phyloP scores from a whole-genome alignment of 2,888 invertebrate genomes.

The Drosophila fulvimacula region DNA sequence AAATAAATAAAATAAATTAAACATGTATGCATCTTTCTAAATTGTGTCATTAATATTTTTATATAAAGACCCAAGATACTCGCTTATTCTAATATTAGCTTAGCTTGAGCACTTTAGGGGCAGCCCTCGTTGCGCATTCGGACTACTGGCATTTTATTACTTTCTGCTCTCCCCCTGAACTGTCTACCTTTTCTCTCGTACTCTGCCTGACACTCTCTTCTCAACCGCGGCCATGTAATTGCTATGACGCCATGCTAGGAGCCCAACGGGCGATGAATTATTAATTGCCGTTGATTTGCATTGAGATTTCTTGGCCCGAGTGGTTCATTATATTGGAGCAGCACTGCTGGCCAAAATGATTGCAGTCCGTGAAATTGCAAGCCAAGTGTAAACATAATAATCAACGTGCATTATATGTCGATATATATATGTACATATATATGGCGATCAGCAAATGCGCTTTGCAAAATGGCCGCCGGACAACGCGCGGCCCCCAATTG shows the following conservation, averaged over 20 bases:
- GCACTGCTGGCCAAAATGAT: slow-evolving; percentile 42
- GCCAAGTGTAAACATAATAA: slow-evolving; percentile 77
- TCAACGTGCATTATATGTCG: slow-evolving; percentile 69
- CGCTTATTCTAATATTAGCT: not conserved
- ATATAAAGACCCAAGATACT: too few species aligned
- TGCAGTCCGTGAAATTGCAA: slow-evolving; percentile 42
- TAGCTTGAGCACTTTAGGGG: not conserved
- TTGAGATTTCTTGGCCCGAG: slow-evolving; percentile 62
- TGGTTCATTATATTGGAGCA: slow-evolving; percentile 60
- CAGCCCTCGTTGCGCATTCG: slow-evolving; percentile 32
- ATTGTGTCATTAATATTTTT: too few species aligned
- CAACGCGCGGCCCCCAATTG: slow-evolving; percentile 72
- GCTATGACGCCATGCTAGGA: slow-evolving; percentile 61
- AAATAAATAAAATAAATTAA: too few species aligned
- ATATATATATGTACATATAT: slow-evolving; percentile 27
- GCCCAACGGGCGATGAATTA: slow-evolving; percentile 77
- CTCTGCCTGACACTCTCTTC: slow-evolving; percentile 15
- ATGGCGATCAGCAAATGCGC: slow-evolving; percentile 65
- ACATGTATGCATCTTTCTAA: too few species aligned
- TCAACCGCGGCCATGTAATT: slow-evolving; percentile 51
- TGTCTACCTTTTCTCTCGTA: slow-evolving; percentile 2
- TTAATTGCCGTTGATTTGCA: slow-evolving; percentile 80
- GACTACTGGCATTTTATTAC: slow-evolving; percentile 31
- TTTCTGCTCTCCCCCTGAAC: not conserved
- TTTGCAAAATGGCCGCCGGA: slow-evolving; percentile 72